Evolutionary conservation across 2,797 vertebrate species (phyloP), one percentile per base, ranked within the genome.

Genomic region (Crocidura indochinensis): DNA sequence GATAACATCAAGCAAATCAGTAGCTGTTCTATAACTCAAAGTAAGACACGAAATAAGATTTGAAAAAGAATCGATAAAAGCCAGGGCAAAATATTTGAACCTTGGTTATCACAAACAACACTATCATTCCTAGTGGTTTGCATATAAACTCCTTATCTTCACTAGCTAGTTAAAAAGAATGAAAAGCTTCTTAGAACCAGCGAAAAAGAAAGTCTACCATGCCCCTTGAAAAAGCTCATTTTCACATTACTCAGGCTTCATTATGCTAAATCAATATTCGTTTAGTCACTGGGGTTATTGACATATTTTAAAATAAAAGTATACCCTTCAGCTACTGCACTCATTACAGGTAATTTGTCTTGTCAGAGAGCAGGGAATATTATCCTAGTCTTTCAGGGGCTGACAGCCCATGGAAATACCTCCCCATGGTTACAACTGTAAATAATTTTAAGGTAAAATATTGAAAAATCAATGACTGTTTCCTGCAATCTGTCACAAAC

Each of bases 381-480:
- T 98, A 99, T 98, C 98, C 97, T 96, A 97, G 98, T 98, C 98
- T 98, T 98, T 98, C 98, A 98, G 97, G 97, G 98, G 93, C 97
- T 98, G 98, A 98, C 97, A 98, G 98, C 98, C 98, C 97, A 97
- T 98, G 98, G 98, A 98, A 98, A 98, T 98, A 97, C 98, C 97
- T 97, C 97, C 98, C 98, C 97, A 98, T 98, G 98, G 98, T 98
- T 98, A 98, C 98, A 99, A 98, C 98, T 99, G 98, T 99, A 99
- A 99, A 99, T 99, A 99, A 98, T 99, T 98, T 99, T 98, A 98
- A 98, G 98, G 98, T 99, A 99, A 99, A 99, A 99, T 99, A 99
- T 98, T 98, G 98, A 98, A 98, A 99, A 99, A 99, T 99, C 99
- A 99, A 99, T 99, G 98, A 97, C 98, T 99, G 98, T 98, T 99